Conservation (phyloP, 1,140 invertebrate genomes). For the Sinella curviseta region DNA sequence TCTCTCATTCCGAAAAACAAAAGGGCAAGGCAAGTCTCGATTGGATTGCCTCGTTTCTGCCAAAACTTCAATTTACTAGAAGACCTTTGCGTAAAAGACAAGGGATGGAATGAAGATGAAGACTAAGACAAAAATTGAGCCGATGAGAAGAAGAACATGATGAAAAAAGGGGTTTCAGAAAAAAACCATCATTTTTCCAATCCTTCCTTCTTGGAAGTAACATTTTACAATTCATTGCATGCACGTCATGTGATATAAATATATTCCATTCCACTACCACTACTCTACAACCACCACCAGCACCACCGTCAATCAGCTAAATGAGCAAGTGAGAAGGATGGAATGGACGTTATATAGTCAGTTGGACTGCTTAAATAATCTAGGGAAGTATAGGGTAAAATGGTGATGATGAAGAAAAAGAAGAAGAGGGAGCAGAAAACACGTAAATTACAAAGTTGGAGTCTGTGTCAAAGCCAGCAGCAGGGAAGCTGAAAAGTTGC, state of each 20-base stretch:
- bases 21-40: no score
- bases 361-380: neutral
- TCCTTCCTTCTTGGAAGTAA: constrained; percentile 1
- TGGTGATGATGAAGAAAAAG: neutral
- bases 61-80: no score
- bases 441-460: constrained; percentile 27
- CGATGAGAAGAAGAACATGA: no score
- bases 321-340: neutral
- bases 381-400: neutral
- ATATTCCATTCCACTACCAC: neutral
- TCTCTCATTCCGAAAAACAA: no score
- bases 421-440: constrained; percentile 25
- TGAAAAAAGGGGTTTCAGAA: constrained; percentile 2
- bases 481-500: constrained; percentile 25
- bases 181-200: no score
- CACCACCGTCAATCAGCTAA: neutral
- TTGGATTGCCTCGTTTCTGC: no score
- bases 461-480: constrained; percentile 25
- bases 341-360: neutral
- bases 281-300: neutral
- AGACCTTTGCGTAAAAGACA: neutral
- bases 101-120: neutral
- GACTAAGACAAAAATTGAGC: neutral
- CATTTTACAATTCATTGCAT: neutral
- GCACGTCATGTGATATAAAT: neutral